Conservation (phyloP, 1,140 invertebrate genomes). For the Leptestheria dahalacensis region DNA sequence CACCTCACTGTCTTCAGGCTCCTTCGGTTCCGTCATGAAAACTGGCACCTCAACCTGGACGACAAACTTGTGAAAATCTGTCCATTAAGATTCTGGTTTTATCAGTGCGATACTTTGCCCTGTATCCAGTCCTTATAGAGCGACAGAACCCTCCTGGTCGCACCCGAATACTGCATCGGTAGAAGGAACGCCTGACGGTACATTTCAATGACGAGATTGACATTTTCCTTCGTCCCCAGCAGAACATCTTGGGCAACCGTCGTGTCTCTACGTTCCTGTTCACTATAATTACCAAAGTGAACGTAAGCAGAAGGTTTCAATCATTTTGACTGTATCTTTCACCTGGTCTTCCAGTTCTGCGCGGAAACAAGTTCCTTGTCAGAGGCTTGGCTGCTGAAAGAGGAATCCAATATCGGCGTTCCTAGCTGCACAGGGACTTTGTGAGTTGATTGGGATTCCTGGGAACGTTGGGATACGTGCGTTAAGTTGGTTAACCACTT, state of each 20-base stretch:
- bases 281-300: slow-evolving; percentile 23
- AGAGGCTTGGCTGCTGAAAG: slow-evolving; percentile 12
- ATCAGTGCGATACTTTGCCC: slow-evolving; percentile 52
- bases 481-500: slow-evolving; percentile 78
- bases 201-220: slow-evolving; percentile 88
- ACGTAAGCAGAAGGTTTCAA: slow-evolving; percentile 10
- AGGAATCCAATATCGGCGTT: slow-evolving; percentile 10
- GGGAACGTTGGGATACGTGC: slow-evolving; percentile 33
- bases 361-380: slow-evolving; percentile 9
- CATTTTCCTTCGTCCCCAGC: slow-evolving; percentile 74
- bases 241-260: slow-evolving; percentile 68
- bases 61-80: slow-evolving; percentile 14
- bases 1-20: not conserved
- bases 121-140: slow-evolving; percentile 96
- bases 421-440: slow-evolving; percentile 1
- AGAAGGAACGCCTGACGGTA: slow-evolving; percentile 84
- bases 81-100: slow-evolving; percentile 18
- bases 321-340: too few relatives aligned
- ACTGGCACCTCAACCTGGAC: not conserved
- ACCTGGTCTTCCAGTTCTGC: too few relatives aligned
- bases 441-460: not conserved
- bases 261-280: slow-evolving; percentile 32
- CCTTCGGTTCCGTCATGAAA: slow-evolving; percentile 2
- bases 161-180: slow-evolving; percentile 70
- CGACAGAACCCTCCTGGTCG: slow-evolving; percentile 72